Base-by-base conservation (phyloP, 2,888 invertebrate species). In the Cheilosia soror region DNA sequence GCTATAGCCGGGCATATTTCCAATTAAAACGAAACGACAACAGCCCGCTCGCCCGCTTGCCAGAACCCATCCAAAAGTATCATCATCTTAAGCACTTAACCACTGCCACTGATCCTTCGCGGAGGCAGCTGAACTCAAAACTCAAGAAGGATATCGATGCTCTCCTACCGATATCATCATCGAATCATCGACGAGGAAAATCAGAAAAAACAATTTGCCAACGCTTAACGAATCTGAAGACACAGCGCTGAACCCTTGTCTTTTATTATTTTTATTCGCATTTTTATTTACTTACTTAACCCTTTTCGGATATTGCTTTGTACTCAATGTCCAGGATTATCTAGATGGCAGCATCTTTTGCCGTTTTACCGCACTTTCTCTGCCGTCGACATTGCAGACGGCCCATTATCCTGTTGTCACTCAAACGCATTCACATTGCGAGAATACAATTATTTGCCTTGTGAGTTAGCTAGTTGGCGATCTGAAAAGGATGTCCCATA, bases 271-370 rank as follows among this genome's bases (percentile, higher is more conserved):
- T 55, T 55, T 73, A 31, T 63, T 60, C 25, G 40, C 20, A 51
- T 79, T 72, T 81, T 75, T 75, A 69, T 47, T 84, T 85, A 62
- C 66, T 81, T 62, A 53, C 68, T 85, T 81, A 85, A 85, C 85
- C 85, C 85, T 85, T 85, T 85, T 81, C 85, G 85, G 85, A 85
- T 76, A 85, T 85, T 85, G 85, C 81, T 85, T 81, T 85, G 66
- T 57, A 66, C 69, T 76, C 72, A 76, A 44, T 81, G 76, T 85
- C 80, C 81, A 69, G 47, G 42, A 47, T 60, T 65, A 71, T 80
- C 84, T 66, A 66, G 44, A 49, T 44, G 31, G 68, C 66, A 40
- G 44, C 53, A 73, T 83, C 72, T 72, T 68, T 62, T 66, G 20
- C 65, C 25, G 44, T 58, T 55, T 72, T 73, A 63, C 79, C 78